Base-by-base conservation (phyloP, 2,113 vertebrate genomes). In the Gasterosteus nipponicus region DNA sequence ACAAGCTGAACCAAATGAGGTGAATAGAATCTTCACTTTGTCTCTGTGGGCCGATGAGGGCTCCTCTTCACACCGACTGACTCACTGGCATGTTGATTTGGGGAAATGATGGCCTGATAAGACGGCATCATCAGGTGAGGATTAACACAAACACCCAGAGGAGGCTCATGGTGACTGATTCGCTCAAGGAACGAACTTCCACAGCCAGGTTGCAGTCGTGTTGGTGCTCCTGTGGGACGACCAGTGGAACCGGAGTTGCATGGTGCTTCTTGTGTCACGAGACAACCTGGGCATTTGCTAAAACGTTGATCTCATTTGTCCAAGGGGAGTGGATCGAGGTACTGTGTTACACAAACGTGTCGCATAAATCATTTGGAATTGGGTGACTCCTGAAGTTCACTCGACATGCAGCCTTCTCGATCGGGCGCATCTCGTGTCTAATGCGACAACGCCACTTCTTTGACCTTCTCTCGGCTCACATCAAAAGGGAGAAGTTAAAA, bases 401-500 rank as follows among this genome's bases (percentile, higher is more conserved):
- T 10, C 3, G 56, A 46, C 49, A 63, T 19, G 83, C 47, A 42
- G 51, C 64, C 38, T 44, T 38, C 44, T 31, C 33, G 51, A 64
- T 44, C 64, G 57, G 29, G 57, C 51, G 16, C 61, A 59, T 83
- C 35, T 58, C 35, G 44, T n/a, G 67, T 74, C 19, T 72, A 9
- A 69, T n/a, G 16, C 58, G 75, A 67, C 58, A 66, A 41, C 16
- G 73, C 31, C 41, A 8, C 70, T 39, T 69, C 73, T 73, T 77
- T n/a, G 51, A 80, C 10, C 59, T 67, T 44, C 5, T 10, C 31
- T 62, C 2, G 3, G 41, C 60, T 77, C 41, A 73, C 53, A 77
- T 84, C 58, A 78, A 78, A 67, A 80, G 57, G 29, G 49, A 39
- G 3, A 29, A 46, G 18, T 74, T 65, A 44, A 70, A 59, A 70